Evolutionary conservation across 2,797 vertebrate species (phyloP).

Genomic region (Fistularia tabacaria): DNA sequence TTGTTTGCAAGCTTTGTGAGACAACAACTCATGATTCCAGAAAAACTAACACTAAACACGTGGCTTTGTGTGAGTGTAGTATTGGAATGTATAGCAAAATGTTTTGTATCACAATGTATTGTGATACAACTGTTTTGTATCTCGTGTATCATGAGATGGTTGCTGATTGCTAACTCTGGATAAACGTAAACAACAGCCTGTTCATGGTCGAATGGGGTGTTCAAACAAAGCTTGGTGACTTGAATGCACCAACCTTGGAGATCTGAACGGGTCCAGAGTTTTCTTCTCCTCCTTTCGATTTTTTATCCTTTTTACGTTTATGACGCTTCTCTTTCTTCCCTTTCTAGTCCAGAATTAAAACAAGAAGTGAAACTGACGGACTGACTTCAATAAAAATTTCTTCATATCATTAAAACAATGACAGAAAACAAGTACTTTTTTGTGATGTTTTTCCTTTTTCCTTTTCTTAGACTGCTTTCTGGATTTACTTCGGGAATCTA

Average conservation of each 20-base stretch:
- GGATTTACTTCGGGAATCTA: conserved; percentile 78
- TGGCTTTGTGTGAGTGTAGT: too few relatives aligned
- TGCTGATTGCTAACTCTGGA: too few relatives aligned
- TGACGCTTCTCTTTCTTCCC: conserved; percentile 80
- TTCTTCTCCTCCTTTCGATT: conserved; percentile 78
- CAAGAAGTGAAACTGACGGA: neutral
- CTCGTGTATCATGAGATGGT: too few relatives aligned
- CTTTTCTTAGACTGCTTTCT: conserved; percentile 83
- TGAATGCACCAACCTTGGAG: conserved; percentile 78
- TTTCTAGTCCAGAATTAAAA: conserved; percentile 53
- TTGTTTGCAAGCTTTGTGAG: too few relatives aligned
- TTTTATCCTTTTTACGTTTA: conserved; percentile 87
- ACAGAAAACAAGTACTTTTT: conserved; percentile 75
- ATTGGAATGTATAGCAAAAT: too few relatives aligned
- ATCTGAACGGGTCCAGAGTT: conserved; percentile 83
- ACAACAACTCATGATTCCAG: too few relatives aligned
- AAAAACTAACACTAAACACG: too few relatives aligned
- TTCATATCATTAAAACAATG: neutral
- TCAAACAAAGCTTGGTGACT: neutral
- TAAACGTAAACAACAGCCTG: neutral
- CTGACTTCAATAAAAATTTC: neutral
- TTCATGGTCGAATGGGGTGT: neutral
- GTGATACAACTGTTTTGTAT: too few relatives aligned
- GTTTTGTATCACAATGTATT: too few relatives aligned
- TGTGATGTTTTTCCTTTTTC: conserved; percentile 83